Conservation (phyloP, 1,140 invertebrate species). For the Drosophila dunni region DNA sequence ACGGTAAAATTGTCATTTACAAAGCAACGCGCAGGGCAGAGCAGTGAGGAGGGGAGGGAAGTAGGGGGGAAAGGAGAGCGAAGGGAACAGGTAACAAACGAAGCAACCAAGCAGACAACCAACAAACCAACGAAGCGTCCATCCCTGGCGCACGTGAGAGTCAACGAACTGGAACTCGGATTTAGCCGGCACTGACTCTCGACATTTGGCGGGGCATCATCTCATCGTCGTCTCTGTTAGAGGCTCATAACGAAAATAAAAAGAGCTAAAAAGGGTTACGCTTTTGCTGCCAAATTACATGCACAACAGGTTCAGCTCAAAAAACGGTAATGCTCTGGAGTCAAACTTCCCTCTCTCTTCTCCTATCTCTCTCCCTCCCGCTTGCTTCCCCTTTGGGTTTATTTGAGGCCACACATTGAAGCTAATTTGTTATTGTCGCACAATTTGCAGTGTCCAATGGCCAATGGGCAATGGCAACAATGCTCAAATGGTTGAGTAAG, state of each 20-base stretch:
- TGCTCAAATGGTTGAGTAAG: conserved; percentile 28
- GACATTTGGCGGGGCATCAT: conserved; percentile 29
- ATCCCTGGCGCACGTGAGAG: conserved; percentile 69
- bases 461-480: conserved; percentile 1
- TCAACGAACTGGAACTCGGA: conserved; percentile 76
- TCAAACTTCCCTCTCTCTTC: not conserved
- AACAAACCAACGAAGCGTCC: conserved; percentile 34
- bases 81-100: not conserved
- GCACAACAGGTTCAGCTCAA: conserved; percentile 59
- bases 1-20: conserved; percentile 81
- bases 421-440: conserved; percentile 79
- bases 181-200: conserved; percentile 44
- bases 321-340: conserved; percentile 39
- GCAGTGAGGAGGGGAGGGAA: too few relatives aligned
- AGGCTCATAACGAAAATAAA: conserved; percentile 15
- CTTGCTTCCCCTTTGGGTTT: not conserved
- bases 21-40: conserved; percentile 64
- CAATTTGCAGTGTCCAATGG: conserved; percentile 53
- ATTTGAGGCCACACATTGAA: conserved; percentile 45
- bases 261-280: conserved; percentile 49
- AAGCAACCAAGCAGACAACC: conserved; percentile 2
- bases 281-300: conserved; percentile 45
- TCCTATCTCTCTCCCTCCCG: not conserved
- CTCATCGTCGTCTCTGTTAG: conserved; percentile 19
- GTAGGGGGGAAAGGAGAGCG: too few relatives aligned